These are phyloP conservation scores for Bombus balteatus DNA, from an alignment of 1,140 invertebrate species.

Conservation along the genomic window DNA sequence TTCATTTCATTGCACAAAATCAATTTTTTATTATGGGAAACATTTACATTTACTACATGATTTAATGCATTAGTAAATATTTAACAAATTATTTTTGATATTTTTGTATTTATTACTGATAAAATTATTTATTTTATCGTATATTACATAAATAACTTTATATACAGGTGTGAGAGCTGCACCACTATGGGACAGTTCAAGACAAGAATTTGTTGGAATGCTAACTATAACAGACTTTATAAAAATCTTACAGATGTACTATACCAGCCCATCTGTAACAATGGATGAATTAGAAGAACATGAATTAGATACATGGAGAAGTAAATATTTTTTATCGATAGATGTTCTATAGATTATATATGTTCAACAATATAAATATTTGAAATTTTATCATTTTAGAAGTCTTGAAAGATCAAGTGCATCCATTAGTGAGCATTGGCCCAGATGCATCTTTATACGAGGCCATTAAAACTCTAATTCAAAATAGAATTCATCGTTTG, in stretches of 20 bases:
- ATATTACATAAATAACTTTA: slow-evolving; percentile 22
- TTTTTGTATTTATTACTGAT: too few relatives aligned
- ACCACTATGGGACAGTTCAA: slow-evolving; percentile 96
- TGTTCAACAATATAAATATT: slow-evolving; percentile 48
- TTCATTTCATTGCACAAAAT: not conserved
- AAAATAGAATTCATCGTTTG: slow-evolving; percentile 97
- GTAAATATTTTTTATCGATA: slow-evolving; percentile 82
- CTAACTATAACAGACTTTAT: slow-evolving; percentile 99
- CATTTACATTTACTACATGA: not conserved
- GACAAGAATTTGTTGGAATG: slow-evolving; percentile 97
- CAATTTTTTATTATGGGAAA: not conserved
- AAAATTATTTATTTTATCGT: not conserved
- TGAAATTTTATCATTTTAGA: slow-evolving; percentile 81
- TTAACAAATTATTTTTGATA: too few relatives aligned
- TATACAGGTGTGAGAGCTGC: slow-evolving; percentile 95
- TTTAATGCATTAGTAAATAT: too few relatives aligned
- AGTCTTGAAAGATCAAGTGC: slow-evolving; percentile 91
- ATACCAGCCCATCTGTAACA: slow-evolving; percentile 93
- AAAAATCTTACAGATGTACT: slow-evolving; percentile 98
- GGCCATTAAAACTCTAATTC: slow-evolving; percentile 95
- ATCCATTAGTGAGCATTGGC: slow-evolving; percentile 92
- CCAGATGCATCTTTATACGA: slow-evolving; percentile 96
- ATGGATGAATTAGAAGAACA: slow-evolving; percentile 99
- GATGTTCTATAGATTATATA: not conserved
- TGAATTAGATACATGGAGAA: slow-evolving; percentile 97